phyloP scores from a whole-genome alignment of 2,113 vertebrate species.

The Crotalus viridis region DNA sequence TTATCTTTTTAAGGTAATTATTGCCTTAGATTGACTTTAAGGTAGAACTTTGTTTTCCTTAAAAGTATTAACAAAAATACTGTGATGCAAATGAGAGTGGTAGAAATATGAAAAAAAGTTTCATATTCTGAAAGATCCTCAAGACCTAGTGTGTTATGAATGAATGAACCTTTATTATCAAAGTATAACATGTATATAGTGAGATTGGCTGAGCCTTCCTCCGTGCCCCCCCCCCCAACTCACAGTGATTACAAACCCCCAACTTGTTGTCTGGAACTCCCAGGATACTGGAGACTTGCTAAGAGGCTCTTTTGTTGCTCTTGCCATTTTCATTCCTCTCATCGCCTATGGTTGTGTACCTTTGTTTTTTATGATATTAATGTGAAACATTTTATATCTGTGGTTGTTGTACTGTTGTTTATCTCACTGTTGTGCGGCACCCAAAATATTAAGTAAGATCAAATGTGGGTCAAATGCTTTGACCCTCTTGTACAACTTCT shows the following conservation, averaged over 20 bases:
- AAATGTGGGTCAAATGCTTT: too few relatives aligned
- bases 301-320: background rate
- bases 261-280: background rate
- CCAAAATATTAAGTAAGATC: too few relatives aligned
- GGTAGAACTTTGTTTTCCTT: background rate
- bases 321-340: background rate
- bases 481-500: background rate
- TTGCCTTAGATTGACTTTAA: background rate
- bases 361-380: background rate
- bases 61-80: background rate
- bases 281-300: background rate
- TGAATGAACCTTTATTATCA: too few relatives aligned
- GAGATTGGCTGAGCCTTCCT: too few relatives aligned
- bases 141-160: background rate
- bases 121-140: background rate
- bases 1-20: conserved; percentile 90
- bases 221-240: too few relatives aligned
- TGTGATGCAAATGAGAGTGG: background rate
- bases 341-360: background rate
- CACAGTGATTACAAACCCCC: too few relatives aligned
- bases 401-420: background rate
- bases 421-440: background rate
- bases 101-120: background rate
- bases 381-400: background rate
- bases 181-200: too few relatives aligned